phyloP scores from a whole-genome alignment of 1,140 invertebrate species.

The Zaprionus kolodkinae region DNA sequence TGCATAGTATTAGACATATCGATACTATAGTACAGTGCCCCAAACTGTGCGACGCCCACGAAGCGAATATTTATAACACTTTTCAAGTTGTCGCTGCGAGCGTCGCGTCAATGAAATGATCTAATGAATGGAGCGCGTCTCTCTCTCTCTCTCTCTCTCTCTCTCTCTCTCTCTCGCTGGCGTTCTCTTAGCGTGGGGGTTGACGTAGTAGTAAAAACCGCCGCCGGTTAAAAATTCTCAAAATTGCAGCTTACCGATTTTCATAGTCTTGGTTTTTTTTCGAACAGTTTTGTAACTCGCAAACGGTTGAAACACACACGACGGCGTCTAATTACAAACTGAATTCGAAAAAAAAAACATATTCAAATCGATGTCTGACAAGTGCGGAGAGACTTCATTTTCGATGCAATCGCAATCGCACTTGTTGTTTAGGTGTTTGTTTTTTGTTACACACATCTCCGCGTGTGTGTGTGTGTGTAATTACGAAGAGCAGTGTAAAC shows the following conservation, averaged over 20 bases:
- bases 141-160: background rate
- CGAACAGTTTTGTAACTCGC: slow-evolving; percentile 5
- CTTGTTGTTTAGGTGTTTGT: slow-evolving; percentile 29
- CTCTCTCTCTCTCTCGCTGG: slow-evolving; percentile 4
- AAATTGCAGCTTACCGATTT: slow-evolving; percentile 68
- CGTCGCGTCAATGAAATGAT: slow-evolving; percentile 63
- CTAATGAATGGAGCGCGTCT: slow-evolving; percentile 71
- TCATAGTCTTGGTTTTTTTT: slow-evolving; percentile 44
- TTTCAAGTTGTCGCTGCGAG: slow-evolving; percentile 27
- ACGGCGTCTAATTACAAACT: slow-evolving; percentile 67
- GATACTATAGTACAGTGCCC: slow-evolving; percentile 35
- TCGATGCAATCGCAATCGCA: slow-evolving; percentile 47
- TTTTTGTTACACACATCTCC: background rate
- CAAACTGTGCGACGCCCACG: slow-evolving; percentile 55
- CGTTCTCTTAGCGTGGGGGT: slow-evolving; percentile 40
- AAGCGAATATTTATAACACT: slow-evolving; percentile 24
- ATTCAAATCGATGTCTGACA: slow-evolving; percentile 67
- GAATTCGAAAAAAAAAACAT: slow-evolving; percentile 56
- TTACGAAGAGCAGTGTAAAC: slow-evolving; percentile 41
- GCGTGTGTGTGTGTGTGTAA: slow-evolving; percentile 42
- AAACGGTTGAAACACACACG: slow-evolving; percentile 49
- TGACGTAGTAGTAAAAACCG: slow-evolving; percentile 49
- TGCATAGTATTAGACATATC: background rate
- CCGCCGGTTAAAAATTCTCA: slow-evolving; percentile 13
- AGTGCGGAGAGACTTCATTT: slow-evolving; percentile 50